Evolutionary conservation across 1,140 invertebrate species (phyloP), one percentile per base, ranked within the genome.

Genomic region (Aradophagus sp.): DNA sequence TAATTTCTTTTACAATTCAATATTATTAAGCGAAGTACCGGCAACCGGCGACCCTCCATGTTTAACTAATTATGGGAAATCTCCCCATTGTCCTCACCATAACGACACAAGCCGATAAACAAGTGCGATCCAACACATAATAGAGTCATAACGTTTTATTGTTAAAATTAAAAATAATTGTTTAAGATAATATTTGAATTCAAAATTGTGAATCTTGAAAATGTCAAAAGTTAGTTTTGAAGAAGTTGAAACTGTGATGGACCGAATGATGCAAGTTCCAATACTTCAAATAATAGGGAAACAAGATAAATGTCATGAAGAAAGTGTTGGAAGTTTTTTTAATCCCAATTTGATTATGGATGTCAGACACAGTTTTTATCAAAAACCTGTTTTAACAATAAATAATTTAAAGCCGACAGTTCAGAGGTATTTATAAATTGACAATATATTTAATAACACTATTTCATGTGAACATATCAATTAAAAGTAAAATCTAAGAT

Each of bases 341-440:
- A 56, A 74, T 31, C 69, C 56, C 1, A 77, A 74, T 47, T 39
- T 74, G 17, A 63, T 74, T 11, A 73, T 77, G 59, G 66, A 77
- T 48, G 27, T 44, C 1, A 74, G 73, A 47, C 65, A 70, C 34
- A 70, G 45, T 29, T 59, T 56, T 10, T 55, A 70, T 5, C 35
- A 15, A 19, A 67, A 72, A 42, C 15, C 59, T 26, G 3, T 42
- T 27, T 42, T 23, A 12, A 10, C 19, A 0, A 32, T 6, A 23
- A 59, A 59, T 42, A 42, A 50, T 29, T 19, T 11, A 1, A 34
- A 42, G 35, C 8, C 27, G 10, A 8, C 38, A 48, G 1, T 16
- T 6, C 5, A 11, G n/a, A 31, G 29, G 29, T 31, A 31, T n/a
- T n/a, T n/a, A n/a, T n/a, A n/a, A n/a, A n/a, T n/a, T n/a, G n/a